Evolutionary conservation across 2,888 invertebrate species (phyloP), one percentile per base, ranked within the genome.

Genomic region (Dascillus cervinus): DNA sequence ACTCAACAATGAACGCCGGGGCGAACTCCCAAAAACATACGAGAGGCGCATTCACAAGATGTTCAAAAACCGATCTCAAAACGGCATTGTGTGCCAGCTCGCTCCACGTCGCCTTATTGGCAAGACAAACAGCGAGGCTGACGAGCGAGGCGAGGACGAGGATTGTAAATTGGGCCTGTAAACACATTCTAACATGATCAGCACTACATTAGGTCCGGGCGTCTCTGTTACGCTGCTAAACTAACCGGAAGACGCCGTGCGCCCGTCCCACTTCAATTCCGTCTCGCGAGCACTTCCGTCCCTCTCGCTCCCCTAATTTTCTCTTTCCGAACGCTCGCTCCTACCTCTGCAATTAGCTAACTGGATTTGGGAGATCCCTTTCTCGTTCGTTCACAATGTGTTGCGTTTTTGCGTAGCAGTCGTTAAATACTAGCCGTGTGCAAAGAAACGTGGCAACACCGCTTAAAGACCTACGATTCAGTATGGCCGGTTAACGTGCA

Each of bases 131-230:
- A 62, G 47, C 47, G 50, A 43, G 43, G 48, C 55, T 60, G 58
- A 57, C 53, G 55, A 45, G 53, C 53, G 53, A 56, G 60, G 56
- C 58, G 60, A 60, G 55, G 56, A 57, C 46, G 55, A 54, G 60
- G 60, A 63, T 62, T 64, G 62, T 62, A 64, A 64, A 64, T 64
- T 64, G 61, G 60, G 55, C 60, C 56, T 59, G 64, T 60, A 64
- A 65, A 65, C 64, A 65, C 62, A 65, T 64, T 64, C 64, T 64
- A 65, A 64, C 64, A 64, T 65, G 64, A 65, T 65, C 65, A 65
- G 63, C 62, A 63, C 62, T 61, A 62, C 62, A 65, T 64, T 65
- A 64, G 60, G 60, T 58, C 55, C 57, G 52, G 55, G 52, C 54
- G 56, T 55, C 58, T 62, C 58, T 56, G 61, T 60, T 61, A 61